Conservation (phyloP, 2,113 vertebrate species). For the Speoplatyrhinus poulsoni region DNA sequence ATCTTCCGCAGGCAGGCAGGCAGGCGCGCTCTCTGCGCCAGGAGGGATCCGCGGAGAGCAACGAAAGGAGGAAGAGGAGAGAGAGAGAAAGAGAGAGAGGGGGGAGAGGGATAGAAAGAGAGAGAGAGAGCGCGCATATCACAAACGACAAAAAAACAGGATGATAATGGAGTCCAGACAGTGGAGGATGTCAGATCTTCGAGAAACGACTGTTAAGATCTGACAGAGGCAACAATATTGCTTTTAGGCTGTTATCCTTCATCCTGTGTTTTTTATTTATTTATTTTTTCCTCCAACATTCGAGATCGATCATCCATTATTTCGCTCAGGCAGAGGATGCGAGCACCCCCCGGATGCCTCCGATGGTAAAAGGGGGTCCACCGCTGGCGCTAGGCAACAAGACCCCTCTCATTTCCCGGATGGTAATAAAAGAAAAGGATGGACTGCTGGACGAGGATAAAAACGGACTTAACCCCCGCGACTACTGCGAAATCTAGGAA, state of each 20-base stretch:
- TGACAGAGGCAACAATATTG: constrained; percentile 45
- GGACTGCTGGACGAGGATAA: constrained; percentile 51
- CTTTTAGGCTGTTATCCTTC: constrained; percentile 6
- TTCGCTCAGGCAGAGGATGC: constrained; percentile 28
- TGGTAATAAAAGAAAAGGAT: constrained; percentile 41
- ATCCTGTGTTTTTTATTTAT: background rate
- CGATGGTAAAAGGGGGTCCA: constrained; percentile 55
- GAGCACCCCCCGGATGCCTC: constrained; percentile 59
- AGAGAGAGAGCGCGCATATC: constrained; percentile 53
- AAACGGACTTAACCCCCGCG: constrained; percentile 41
- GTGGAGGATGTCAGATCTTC: constrained; percentile 63
- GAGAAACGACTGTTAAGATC: constrained; percentile 60
- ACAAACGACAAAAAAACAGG: constrained; percentile 61
- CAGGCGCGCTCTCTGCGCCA: background rate
- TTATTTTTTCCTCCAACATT: constrained; percentile 4
- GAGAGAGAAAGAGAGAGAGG: constrained; percentile 9
- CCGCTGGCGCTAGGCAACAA: constrained; percentile 44
- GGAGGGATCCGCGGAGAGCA: constrained; percentile 27
- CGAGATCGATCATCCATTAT: background rate
- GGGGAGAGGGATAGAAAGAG: constrained; percentile 16
- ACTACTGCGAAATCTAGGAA: constrained; percentile 51
- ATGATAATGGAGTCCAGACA: constrained; percentile 73
- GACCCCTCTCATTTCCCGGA: constrained; percentile 33
- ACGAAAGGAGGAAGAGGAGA: constrained; percentile 10
- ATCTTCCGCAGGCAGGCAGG: constrained; percentile 50